Conservation (phyloP, 2,888 invertebrate species). For the Magallana nippona region DNA sequence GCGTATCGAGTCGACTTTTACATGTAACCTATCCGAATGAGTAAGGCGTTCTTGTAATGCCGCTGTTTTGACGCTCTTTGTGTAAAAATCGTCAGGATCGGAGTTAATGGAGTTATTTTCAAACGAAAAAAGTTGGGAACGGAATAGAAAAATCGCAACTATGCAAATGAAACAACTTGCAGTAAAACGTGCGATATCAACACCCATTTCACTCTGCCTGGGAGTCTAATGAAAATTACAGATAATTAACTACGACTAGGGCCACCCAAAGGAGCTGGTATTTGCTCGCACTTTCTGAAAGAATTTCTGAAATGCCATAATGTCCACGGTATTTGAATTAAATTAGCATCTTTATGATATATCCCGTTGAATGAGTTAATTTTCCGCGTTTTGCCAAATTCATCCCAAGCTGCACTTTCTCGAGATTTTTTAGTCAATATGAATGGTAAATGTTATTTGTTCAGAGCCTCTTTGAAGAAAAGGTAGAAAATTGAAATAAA, state of each 20-base stretch:
- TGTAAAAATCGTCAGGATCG: background rate
- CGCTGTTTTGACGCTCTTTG: background rate
- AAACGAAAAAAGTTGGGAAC: constrained; percentile 2
- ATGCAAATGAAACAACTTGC: constrained; percentile 21
- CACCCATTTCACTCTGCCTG: background rate
- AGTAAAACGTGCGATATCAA: background rate
- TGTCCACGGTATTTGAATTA: constrained; percentile 22
- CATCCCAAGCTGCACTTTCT: background rate
- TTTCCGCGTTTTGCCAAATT: background rate
- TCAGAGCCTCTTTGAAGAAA: constrained; percentile 6
- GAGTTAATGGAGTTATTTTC: constrained; percentile 24
- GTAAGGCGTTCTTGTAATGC: background rate
- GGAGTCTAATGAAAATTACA: constrained; percentile 21
- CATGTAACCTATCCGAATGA: background rate
- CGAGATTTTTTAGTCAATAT: background rate
- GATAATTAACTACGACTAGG: constrained; percentile 20
- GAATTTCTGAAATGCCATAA: constrained; percentile 21
- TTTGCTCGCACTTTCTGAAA: constrained; percentile 14
- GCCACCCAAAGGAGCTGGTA: constrained; percentile 22
- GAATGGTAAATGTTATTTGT: background rate
- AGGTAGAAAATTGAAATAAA: background rate
- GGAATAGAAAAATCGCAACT: constrained; percentile 8
- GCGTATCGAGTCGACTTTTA: background rate
- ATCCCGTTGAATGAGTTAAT: background rate
- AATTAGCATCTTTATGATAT: background rate